Evolutionary conservation across 2,797 vertebrate genomes (phyloP), one percentile per base, ranked within the genome.

Genomic region (Smutsia gigantea): DNA sequence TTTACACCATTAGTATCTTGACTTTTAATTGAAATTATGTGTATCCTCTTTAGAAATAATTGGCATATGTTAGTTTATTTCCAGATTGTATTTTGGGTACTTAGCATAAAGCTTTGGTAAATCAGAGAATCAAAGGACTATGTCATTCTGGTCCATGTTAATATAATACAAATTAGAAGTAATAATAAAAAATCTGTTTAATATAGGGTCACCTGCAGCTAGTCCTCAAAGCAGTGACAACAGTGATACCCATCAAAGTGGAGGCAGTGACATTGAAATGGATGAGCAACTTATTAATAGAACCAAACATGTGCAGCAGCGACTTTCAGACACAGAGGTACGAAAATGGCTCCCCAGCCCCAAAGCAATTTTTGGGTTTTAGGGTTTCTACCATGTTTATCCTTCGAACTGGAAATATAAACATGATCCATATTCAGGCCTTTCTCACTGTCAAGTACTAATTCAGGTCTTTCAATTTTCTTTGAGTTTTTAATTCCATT

Each of bases 181-280:
- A 96, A 98, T 97, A 95, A 87, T 42, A 92, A 61, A 95, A 95
- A 90, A 87, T 97, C 75, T 27, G 94, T 98, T 98, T 98, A 89
- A 94, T 97, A 91, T 98, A 99, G 99, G 99, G 97, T 99, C 99
- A 6, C 99, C 99, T 17, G 99, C 99, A 5, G 99, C 99, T 91
- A 99, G 99, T 93, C 99, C 99, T 10, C 99, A 99, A 98, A 99
- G 99, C 95, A 99, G 99, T 51, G 99, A 99, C 98, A 99, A 99
- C 98, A 99, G 99, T 68, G 99, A 99, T 98, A 99, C 99, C 1
- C 99, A 99, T 97, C 99, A 99, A 98, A 99, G 99, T 86, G 99
- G 99, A 83, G 99, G 99, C 96, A 99, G 99, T 85, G 99, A 99
- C 98, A 99, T 99, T 98, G 99, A 99, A 98, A 99, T 99, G 99